These are phyloP conservation scores for Phanerotoma sp. DNA, from an alignment of 2,888 invertebrate species.

Conservation along the genomic window DNA sequence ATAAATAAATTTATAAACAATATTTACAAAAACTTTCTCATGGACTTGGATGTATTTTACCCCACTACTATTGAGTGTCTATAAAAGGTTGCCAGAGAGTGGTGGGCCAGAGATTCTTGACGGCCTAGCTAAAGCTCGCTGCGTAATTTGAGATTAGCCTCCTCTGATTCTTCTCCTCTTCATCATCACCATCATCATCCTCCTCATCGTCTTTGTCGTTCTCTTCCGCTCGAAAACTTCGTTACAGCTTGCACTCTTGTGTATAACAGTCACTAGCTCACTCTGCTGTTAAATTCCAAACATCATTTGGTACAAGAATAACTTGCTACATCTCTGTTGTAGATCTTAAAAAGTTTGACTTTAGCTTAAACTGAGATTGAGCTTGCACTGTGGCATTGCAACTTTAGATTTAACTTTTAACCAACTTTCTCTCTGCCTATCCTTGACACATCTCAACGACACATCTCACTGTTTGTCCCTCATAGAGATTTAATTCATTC, in stretches of 20 bases:
- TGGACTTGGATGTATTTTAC: conserved; percentile 38
- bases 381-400: conserved; percentile 14
- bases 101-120: conserved; percentile 49
- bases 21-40: conserved; percentile 47
- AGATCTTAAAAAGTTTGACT: neutral
- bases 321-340: conserved; percentile 18
- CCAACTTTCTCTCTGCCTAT: neutral
- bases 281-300: conserved; percentile 51
- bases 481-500: neutral
- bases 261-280: conserved; percentile 38
- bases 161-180: conserved; percentile 20
- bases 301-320: conserved; percentile 41
- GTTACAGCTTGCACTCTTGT: conserved; percentile 18
- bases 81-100: conserved; percentile 55
- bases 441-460: neutral
- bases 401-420: conserved; percentile 23
- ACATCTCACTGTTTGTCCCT: neutral
- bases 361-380: neutral
- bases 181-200: conserved; percentile 4
- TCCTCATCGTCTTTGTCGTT: conserved; percentile 14
- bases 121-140: conserved; percentile 47
- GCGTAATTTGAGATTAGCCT: conserved; percentile 57
- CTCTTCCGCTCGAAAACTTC: conserved; percentile 8
- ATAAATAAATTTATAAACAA: conserved; percentile 2
- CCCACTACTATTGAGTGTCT: conserved; percentile 54